A percentile compares a stretch with the other conserved stretches of the same genome.
Evolutionary conservation across 2,797 vertebrate species (phyloP).

Genomic region (Tolypeutes matacus): DNA sequence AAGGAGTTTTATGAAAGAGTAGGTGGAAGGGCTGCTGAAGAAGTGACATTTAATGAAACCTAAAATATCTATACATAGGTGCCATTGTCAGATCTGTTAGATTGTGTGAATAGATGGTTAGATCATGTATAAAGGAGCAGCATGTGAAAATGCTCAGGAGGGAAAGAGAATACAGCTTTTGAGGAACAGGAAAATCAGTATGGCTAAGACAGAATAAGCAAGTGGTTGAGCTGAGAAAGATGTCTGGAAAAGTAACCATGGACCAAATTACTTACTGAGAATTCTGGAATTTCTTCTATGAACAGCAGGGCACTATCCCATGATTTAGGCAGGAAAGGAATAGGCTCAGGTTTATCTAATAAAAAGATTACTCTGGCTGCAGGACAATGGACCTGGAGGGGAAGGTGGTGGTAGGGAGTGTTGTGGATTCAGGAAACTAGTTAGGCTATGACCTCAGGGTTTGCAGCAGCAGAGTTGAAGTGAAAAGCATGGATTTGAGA

Average conservation of each 20-base stretch:
- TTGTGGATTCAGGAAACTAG: background rate
- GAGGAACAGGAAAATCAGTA: background rate
- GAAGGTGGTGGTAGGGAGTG: background rate
- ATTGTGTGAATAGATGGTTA: no score
- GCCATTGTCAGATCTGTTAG: background rate
- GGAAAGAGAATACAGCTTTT: background rate
- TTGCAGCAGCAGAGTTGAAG: background rate
- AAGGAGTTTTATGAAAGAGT: background rate
- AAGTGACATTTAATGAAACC: background rate
- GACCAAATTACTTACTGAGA: accelerated
- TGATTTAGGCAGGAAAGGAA: background rate
- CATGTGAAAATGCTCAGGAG: background rate
- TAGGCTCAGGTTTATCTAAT: background rate
- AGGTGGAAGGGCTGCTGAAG: background rate
- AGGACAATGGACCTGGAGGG: background rate
- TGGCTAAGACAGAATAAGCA: background rate
- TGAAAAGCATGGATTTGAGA: background rate
- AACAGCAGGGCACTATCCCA: background rate
- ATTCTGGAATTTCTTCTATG: background rate
- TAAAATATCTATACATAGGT: background rate
- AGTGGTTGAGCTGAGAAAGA: background rate
- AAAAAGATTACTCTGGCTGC: background rate
- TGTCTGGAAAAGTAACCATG: background rate
- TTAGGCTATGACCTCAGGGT: no score
- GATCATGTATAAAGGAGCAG: background rate